These are phyloP conservation scores for Sebastes iracundus DNA, from an alignment of 2,797 vertebrate genomes.

Conservation along the genomic window DNA sequence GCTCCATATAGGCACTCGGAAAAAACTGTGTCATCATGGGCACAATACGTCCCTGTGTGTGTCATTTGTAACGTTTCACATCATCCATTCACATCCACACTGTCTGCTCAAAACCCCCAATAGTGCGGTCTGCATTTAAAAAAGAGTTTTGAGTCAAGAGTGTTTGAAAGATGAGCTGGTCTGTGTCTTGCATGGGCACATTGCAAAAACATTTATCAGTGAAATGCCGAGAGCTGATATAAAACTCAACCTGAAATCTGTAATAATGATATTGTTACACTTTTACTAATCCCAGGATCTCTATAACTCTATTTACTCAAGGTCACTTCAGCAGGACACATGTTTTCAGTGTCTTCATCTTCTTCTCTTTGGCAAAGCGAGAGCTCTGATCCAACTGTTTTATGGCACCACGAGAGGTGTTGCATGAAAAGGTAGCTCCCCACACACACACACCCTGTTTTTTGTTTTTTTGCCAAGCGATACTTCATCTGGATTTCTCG, in stretches of 20 bases:
- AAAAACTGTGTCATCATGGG: slow-evolving; percentile 49
- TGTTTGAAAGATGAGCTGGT: slow-evolving; percentile 40
- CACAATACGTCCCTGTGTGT: slow-evolving; percentile 22
- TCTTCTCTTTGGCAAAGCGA: not conserved
- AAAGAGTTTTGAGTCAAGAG: slow-evolving; percentile 25
- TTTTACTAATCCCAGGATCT: not conserved
- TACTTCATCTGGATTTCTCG: slow-evolving; percentile 66
- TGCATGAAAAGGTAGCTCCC: slow-evolving; percentile 38
- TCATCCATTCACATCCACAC: slow-evolving; percentile 51
- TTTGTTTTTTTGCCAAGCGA: not conserved
- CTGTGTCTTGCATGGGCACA: slow-evolving; percentile 12
- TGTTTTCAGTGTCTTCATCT: slow-evolving; percentile 2
- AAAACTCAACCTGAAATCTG: slow-evolving; percentile 4
- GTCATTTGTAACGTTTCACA: slow-evolving; percentile 58
- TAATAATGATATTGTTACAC: slow-evolving; percentile 4
- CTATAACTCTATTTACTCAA: not conserved
- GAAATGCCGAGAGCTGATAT: not conserved
- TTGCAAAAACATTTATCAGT: slow-evolving; percentile 16
- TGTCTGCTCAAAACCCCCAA: slow-evolving; percentile 34
- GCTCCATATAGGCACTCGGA: slow-evolving; percentile 28
- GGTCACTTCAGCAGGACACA: not conserved
- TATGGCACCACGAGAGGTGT: slow-evolving; percentile 40
- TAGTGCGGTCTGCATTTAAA: slow-evolving; percentile 33
- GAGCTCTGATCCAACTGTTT: slow-evolving; percentile 23
- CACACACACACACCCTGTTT: not conserved